These are phyloP conservation scores for Lycaon pictus DNA, from an alignment of 2,113 vertebrate genomes.

Conservation along the genomic window DNA sequence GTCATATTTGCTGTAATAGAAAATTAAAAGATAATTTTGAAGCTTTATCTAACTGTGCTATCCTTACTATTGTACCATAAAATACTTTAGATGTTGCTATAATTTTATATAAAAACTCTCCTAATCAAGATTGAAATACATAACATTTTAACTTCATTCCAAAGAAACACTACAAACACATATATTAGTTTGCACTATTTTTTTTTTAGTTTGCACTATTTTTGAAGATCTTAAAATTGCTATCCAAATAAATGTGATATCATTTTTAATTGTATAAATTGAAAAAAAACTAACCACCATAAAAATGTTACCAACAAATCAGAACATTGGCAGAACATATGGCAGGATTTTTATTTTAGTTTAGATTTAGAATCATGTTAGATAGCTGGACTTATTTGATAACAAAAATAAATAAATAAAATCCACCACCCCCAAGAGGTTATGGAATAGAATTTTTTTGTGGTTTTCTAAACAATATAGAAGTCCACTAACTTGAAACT, in stretches of 20 bases:
- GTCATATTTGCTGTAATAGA: slow-evolving; percentile 29
- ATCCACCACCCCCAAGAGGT: neutral
- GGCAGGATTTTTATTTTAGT: neutral
- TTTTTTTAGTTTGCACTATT: neutral
- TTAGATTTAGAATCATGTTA: slow-evolving; percentile 44
- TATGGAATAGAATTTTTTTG: slow-evolving; percentile 13
- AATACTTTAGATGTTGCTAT: neutral
- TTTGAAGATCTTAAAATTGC: slow-evolving; percentile 11
- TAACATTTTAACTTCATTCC: slow-evolving; percentile 29
- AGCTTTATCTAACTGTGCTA: neutral
- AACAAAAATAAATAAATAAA: slow-evolving; percentile 36
- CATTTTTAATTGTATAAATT: neutral
- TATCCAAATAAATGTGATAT: slow-evolving; percentile 42
- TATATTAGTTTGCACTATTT: neutral
- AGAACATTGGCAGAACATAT: neutral
- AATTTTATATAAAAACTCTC: slow-evolving; percentile 50
- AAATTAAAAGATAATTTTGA: neutral
- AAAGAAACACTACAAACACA: neutral
- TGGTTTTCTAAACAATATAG: slow-evolving; percentile 24
- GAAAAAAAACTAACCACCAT: neutral
- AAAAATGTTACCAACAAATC: slow-evolving; percentile 6
- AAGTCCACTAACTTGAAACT: slow-evolving; percentile 5
- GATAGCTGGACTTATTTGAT: neutral
- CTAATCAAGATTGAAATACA: slow-evolving; percentile 2
- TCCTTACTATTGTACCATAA: neutral